Conservation (phyloP, 37 sponge, comb jelly and placozoan species). For the Chondrosia reniformis region DNA sequence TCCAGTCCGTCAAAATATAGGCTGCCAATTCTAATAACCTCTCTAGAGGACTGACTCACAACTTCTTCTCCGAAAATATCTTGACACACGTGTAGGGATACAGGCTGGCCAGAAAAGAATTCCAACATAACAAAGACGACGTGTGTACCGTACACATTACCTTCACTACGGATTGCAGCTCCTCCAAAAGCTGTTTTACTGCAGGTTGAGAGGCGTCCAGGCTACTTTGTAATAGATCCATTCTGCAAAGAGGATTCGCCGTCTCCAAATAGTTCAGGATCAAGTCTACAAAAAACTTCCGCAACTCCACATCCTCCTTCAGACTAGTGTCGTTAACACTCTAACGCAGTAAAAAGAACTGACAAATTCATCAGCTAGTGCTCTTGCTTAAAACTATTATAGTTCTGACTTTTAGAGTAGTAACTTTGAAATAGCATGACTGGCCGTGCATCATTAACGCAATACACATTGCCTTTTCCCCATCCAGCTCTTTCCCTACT, state of each 20-base stretch:
- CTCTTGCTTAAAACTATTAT: background rate
- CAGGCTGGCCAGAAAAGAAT: background rate
- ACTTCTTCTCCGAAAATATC: slow-evolving; percentile 51
- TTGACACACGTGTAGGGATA: slow-evolving; percentile 36
- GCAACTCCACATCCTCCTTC: slow-evolving; percentile 54
- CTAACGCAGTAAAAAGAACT: slow-evolving; percentile 2
- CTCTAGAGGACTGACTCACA: background rate
- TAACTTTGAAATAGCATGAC: slow-evolving; percentile 59
- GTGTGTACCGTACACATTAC: background rate
- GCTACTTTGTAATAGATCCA: slow-evolving; percentile 54
- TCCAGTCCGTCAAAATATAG: slow-evolving; percentile 79
- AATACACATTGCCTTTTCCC: slow-evolving; percentile 51
- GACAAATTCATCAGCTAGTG: too few relatives aligned
- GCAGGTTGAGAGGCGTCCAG: slow-evolving; percentile 24
- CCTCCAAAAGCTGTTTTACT: slow-evolving; percentile 24
- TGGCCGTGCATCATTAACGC: slow-evolving; percentile 69
- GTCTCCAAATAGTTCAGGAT: slow-evolving; percentile 27
- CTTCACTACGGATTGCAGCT: slow-evolving; percentile 29
- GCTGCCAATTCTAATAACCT: slow-evolving; percentile 47
- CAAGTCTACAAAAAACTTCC: slow-evolving; percentile 38
- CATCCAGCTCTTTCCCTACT: slow-evolving; percentile 50
- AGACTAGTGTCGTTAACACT: slow-evolving; percentile 24
- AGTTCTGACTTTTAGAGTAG: slow-evolving; percentile 38
- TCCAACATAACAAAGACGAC: background rate
- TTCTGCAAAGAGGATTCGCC: slow-evolving; percentile 40